Evolutionary conservation across 2,797 vertebrate genomes (phyloP), one percentile per base, ranked within the genome.

Genomic region (Pseudochirops cupreus): DNA sequence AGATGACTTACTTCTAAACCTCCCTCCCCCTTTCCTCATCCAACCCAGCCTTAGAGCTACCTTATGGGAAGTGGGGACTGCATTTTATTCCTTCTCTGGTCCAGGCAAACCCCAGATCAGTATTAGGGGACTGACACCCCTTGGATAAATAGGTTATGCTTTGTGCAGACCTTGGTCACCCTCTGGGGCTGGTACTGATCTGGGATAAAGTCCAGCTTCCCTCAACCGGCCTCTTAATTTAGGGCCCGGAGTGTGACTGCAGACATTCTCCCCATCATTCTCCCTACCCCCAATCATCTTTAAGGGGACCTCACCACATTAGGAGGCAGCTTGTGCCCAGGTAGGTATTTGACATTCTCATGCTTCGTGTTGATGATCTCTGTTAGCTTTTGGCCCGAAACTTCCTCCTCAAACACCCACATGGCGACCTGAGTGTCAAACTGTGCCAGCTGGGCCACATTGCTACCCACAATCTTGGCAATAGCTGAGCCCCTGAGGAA

Each of bases 281-380:
- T 91, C 31, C 33, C 59, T 4, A 0, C 1, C 52, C 58, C 56
- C 90, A 26, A 33, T 21, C 50, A 57, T 58, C 46, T 53, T 87
- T 46, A 14, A 24, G 67, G 54, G 29, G 1, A 91, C 97, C 99
- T 99, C 98, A 99, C 99, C 99, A 99, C 99, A 2, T 99, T 99
- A 97, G 99, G 95, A 55, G 99, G 99, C 98, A 99, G 99, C 98
- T 99, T 99, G 99, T 99, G 99, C 91, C 99, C 99, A 0, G 99
- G 99, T 96, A 99, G 99, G 97, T 99, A 99, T 96, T 99, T 99
- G 97, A 99, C 99, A 0, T 99, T 99, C 97, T 99, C 99, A 0
- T 99, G 99, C 95, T 99, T 99, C 0, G 98, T 99, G 98, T 99
- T 99, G 98, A 99, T 99, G 98, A 99, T 99, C 94, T 99, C 99